Percentiles rank a stretch among this genome's conserved stretches.
These are phyloP conservation scores for Popillia japonica DNA, from an alignment of 1,140 invertebrate genomes.

Conservation along the genomic window DNA sequence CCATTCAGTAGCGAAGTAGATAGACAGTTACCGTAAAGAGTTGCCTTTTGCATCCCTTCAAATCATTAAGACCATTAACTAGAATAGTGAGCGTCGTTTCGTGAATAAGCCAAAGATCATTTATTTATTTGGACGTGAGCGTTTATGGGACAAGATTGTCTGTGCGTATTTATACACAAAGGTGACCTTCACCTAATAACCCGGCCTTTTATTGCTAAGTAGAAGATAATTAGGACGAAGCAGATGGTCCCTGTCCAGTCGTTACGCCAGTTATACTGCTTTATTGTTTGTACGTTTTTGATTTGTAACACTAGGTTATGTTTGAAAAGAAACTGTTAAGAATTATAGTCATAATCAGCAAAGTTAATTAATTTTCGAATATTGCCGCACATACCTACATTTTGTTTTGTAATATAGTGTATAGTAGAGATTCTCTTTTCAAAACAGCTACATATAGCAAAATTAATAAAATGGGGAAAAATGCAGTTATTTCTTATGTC, in stretches of 20 bases:
- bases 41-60: constrained; percentile 35
- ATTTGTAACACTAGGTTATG: constrained; percentile 23
- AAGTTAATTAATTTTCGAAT: no score
- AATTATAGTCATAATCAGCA: no score
- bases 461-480: no score
- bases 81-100: not conserved
- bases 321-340: constrained; percentile 8
- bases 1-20: not conserved
- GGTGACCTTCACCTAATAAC: constrained; percentile 36
- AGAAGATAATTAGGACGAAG: constrained; percentile 26
- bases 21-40: constrained; percentile 40
- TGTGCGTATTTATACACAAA: constrained; percentile 21
- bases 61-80: constrained; percentile 24
- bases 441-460: no score
- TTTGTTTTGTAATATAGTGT: no score
- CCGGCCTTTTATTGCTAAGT: constrained; percentile 30
- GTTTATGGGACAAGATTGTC: constrained; percentile 18
- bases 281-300: constrained; percentile 10
- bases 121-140: constrained; percentile 31
- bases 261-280: not conserved
- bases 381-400: no score
- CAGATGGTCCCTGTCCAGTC: constrained; percentile 23
- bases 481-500: no score
- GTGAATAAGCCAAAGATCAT: constrained; percentile 35
- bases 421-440: no score